phyloP scores from a whole-genome alignment of 2,888 invertebrate genomes.

The Therioaphis trifolii region DNA sequence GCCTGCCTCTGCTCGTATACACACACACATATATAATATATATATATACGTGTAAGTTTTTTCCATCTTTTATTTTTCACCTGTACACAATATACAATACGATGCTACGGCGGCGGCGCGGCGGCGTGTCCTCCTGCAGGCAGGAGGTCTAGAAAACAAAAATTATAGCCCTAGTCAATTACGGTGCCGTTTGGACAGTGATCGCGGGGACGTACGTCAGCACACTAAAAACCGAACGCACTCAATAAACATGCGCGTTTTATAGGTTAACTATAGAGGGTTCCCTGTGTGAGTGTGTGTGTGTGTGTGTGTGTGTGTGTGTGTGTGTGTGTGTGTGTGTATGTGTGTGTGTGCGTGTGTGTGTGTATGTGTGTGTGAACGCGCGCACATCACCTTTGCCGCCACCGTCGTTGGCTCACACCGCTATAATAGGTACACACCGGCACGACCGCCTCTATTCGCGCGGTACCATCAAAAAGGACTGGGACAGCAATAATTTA shows the following conservation, averaged over 20 bases:
- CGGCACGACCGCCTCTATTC: background rate
- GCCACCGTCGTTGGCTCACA: background rate
- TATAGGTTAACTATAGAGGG: constrained; percentile 42
- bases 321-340: no score
- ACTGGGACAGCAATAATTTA: constrained; percentile 50
- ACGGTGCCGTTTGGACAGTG: constrained; percentile 20
- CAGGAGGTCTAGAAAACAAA: constrained; percentile 32
- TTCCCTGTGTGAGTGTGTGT: background rate
- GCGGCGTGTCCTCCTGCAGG: constrained; percentile 20
- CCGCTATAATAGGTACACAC: background rate
- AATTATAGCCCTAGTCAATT: constrained; percentile 34
- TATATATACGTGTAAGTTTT: background rate
- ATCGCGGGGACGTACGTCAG: constrained; percentile 46
- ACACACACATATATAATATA: no score
- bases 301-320: background rate
- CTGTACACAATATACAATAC: background rate
- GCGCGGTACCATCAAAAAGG: constrained; percentile 48
- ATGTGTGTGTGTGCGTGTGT: no score
- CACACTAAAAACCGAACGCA: constrained; percentile 40
- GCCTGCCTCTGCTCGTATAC: background rate
- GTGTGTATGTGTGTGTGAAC: background rate
- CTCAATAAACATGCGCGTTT: constrained; percentile 47
- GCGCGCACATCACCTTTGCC: background rate
- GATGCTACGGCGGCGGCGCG: background rate
- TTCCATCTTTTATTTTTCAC: background rate